Base-by-base conservation (phyloP, 2,113 vertebrate species). In the Clarias macrocephalus region DNA sequence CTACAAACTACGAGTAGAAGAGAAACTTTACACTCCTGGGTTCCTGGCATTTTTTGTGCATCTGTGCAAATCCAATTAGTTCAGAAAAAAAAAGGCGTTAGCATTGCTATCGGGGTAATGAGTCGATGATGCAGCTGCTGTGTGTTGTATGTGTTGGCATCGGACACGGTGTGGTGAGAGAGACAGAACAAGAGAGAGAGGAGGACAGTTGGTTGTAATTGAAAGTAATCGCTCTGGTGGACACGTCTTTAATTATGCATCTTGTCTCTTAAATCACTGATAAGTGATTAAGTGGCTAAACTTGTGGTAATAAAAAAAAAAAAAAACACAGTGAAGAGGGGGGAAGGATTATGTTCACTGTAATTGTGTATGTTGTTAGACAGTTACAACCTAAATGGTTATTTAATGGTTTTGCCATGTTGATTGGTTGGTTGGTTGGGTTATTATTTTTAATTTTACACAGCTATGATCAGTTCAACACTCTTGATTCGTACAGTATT, bases 221-320 rank as follows among this genome's bases (percentile, higher is more conserved):
- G 63, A 72, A 82, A 76, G 89, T 93, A 89, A 90, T 91, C 91
- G 90, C 63, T 25, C 83, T 80, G 90, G 65, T 87, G 65, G 86
- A 77, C 83, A 91, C 86, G 79, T 85, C 92, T 94, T 81, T 87
- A 90, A 94, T 94, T 91, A 92, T 93, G 92, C 88, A 90, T 42
- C 86, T 86, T 88, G 85, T 76, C 86, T 91, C 82, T 91, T 92
- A 88, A 92, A 92, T 90, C 88, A 54, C 80, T 88, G 59, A 82
- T 85, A 84, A 89, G 89, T 83, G 72, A 83, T 92, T 92, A 89
- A 88, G 81, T 70, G 82, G 82, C 82, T 76, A 87, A 88, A 87
- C 89, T 92, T 90, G 82, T 91, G 86, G 68, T 57, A 30, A n/a
- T n/a, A 19, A 68, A 59, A 54, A 81, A 12, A 5, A 48, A 15